Base-by-base conservation (phyloP, 2,113 vertebrate species). In the Albula goreensis region DNA sequence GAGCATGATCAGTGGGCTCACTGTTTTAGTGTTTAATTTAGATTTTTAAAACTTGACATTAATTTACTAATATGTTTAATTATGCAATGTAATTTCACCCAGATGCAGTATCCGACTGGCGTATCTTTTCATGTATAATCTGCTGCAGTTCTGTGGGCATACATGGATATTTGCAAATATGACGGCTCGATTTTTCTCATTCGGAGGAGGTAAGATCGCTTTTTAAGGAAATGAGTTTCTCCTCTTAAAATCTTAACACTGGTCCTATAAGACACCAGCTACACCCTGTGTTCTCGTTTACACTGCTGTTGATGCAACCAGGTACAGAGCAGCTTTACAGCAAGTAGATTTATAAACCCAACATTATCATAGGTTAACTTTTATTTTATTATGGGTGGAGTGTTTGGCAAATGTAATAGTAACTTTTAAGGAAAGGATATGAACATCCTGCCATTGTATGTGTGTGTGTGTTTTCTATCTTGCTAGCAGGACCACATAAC, bases 81-180 rank as follows among this genome's bases (percentile, higher is more conserved):
- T 51, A 3, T 80, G 25, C 78, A 84, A 91, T 92, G 91, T 17
- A 80, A 81, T 25, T 88, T 63, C 92, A 90, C 89, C 1, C 92
- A 98, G 97, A 91, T 89, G 93, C 31, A 94, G 89, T 80, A 95
- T 97, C 93, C 94, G 95, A 50, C 90, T 89, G 0, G 86, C 17
- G 12, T 99, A 98, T 89, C 95, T 97, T 48, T 97, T 98, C 89
- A 87, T 92, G 5, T 99, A 99, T 87, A 97, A 99, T 90, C 93
- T 99, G 90, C 90, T 97, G 74, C 98, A 99, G 90, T 99, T 99
- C 94, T 99, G 97, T 48, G 98, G 97, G 82, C 97, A 98, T 92
- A 98, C 98, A 0, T 99, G 98, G 98, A 97, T 99, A 90, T 96
- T 98, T 92, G 93, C 97, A 1, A 99, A 99, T 83, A 98, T 96